Evolutionary conservation across 37 sponge, comb jelly and placozoan genomes (phyloP).

Genomic region (Aplysina aerophoba): DNA sequence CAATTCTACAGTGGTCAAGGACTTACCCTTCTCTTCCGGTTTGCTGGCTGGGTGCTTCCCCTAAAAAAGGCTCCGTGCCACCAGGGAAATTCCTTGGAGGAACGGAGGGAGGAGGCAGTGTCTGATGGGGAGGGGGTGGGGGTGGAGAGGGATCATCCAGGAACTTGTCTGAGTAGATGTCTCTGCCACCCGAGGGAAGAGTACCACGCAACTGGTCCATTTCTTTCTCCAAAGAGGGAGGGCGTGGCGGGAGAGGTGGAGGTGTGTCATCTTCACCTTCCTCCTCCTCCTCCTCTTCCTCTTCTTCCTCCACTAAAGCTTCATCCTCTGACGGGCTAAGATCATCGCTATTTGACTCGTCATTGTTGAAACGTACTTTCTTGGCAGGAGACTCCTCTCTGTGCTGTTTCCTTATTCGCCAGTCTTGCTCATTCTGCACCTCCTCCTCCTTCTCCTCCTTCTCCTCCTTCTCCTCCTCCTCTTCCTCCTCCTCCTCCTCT

Average conservation of each 20-base stretch:
- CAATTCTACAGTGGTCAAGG: too few relatives aligned
- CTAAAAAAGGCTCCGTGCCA: too few relatives aligned
- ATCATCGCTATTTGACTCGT: not conserved
- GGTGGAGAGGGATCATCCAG: too few relatives aligned
- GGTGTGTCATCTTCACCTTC: constrained; percentile 46
- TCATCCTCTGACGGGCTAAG: constrained; percentile 21
- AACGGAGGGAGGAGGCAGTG: too few relatives aligned
- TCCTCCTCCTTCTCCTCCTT: not conserved
- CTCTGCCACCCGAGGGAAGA: not conserved
- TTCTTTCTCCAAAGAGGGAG: constrained; percentile 20
- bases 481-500: constrained; percentile 27
- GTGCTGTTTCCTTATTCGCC: too few relatives aligned
- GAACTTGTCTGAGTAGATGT: not conserved
- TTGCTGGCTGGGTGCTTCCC: too few relatives aligned
- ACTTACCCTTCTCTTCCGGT: too few relatives aligned
- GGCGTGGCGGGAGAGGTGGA: constrained; percentile 77
- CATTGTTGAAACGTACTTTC: not conserved
- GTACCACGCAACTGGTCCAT: not conserved
- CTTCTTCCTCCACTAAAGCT: constrained; percentile 24
- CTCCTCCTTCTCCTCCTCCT: not conserved
- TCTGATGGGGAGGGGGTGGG: too few relatives aligned
- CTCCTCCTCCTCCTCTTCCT: not conserved
- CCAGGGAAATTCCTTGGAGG: too few relatives aligned
- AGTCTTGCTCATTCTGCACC: not conserved
- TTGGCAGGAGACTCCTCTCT: not conserved